Evolutionary conservation across 2,888 invertebrate species (phyloP), one percentile per base, ranked within the genome.

Genomic region (Drosophila borealis): DNA sequence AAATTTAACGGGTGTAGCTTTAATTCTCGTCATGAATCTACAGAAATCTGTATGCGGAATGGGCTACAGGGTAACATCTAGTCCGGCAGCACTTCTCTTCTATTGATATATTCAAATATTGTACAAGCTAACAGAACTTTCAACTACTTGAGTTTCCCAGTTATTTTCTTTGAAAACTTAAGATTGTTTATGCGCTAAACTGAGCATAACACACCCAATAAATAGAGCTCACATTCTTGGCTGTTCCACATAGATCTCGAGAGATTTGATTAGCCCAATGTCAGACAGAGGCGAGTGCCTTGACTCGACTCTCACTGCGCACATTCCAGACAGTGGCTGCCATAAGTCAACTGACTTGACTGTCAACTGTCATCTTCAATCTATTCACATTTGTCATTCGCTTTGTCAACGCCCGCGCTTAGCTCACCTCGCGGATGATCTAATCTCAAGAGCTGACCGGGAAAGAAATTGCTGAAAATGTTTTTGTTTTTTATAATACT

Each of bases 401-500:
- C 14, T 51, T 33, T 63, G 59, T 55, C 44, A 50, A 74, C 80
- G 77, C 80, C 82, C 80, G 69, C 85, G 80, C 80, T 79, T 76
- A 77, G 70, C 80, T 85, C 80, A 77, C 33, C 46, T 41, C 62
- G 29, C 19, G 34, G 70, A 81, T 81, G 81, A 81, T 81, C 77
- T 81, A 85, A 81, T 85, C 80, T 53, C 29, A 41, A 44, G 79
- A 65, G 50, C 63, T 77, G 59, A 50, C 62, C 44, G 13, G 21
- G 37, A 37, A 51, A 61, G 64, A 75, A 77, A 64, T 68, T 68
- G 55, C 54, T 72, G 60, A 44, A 61, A 71, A 71, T 65, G 29
- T 61, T 61, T 45, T 45, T 42, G 13, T 34, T 17, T 29, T 29
- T 8, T 0, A 8, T 8, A 8, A 42, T 6, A n/a, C 42, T 34